A percentile compares a stretch with the other conserved stretches of the same genome.
phyloP scores from a whole-genome alignment of 2,113 vertebrate genomes.

The Podiceps cristatus region DNA sequence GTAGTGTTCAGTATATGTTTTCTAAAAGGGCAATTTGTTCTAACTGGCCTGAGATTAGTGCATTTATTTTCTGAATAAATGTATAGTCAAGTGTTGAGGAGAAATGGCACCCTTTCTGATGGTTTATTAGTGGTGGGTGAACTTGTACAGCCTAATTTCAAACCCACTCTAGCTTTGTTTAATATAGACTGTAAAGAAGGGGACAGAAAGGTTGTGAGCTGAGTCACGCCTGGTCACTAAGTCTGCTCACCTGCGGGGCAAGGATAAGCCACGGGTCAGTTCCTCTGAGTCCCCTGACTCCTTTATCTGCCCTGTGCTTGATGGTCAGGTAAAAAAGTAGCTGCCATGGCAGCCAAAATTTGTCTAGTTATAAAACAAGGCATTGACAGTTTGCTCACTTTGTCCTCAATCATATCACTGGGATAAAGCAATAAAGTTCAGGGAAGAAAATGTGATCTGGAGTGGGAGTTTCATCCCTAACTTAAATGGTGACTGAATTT shows the following conservation, averaged over 20 bases:
- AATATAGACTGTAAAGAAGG: background rate
- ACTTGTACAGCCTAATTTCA: background rate
- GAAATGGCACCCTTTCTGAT: background rate
- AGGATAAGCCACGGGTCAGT: background rate
- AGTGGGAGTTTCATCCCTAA: background rate
- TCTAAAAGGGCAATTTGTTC: slow-evolving; percentile 8
- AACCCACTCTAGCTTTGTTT: background rate
- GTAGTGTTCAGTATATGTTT: background rate
- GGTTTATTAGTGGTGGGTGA: background rate
- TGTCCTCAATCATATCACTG: background rate
- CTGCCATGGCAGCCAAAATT: background rate
- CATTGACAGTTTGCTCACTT: background rate
- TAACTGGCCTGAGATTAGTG: slow-evolving; percentile 1
- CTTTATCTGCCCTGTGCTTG: background rate
- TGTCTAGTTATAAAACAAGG: background rate
- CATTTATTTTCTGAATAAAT: slow-evolving; percentile 33
- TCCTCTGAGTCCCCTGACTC: background rate
- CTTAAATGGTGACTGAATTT: background rate
- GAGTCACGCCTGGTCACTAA: background rate
- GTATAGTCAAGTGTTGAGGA: background rate
- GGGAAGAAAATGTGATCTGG: background rate
- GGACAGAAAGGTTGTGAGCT: background rate
- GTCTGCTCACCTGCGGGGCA: background rate
- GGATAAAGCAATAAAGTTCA: background rate
- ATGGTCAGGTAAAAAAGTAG: background rate